Evolutionary conservation across 2,113 vertebrate genomes (phyloP), one percentile per base, ranked within the genome.

Genomic region (Tringa solitaria): DNA sequence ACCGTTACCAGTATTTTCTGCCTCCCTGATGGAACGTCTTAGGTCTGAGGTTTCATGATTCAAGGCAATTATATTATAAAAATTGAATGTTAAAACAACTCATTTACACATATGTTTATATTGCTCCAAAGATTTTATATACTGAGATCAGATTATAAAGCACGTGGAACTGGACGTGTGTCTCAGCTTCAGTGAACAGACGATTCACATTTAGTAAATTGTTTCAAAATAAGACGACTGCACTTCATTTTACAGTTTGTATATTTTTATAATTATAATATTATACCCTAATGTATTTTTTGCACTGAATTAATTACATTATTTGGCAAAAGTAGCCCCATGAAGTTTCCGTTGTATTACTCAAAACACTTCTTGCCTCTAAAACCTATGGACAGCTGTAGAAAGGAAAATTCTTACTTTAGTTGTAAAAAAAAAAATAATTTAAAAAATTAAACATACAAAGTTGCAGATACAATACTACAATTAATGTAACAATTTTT

Each of bases 11-110:
- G 53, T 22, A 90, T 89, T 96, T 96, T 96, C 87, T 94, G 90
- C 89, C 89, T 79, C 85, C 89, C 95, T 82, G 69, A 78, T 0
- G 39, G 84, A 96, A 89, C 68, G 82, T 85, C 84, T 95, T 83
- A 50, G 60, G 69, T 85, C 73, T 96, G 91, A 96, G 79, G 84
- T 95, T 93, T 96, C 46, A 93, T 77, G 92, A 95, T 95, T 97
- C 81, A 91, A 92, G 68, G 43, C 41, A 87, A 70, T 93, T 88
- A 14, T 69, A 84, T 65, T 53, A 89, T 28, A 93, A 96, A 93
- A 95, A 93, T 3, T 90, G 68, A 91, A 95, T 23, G 51, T 78
- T 94, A 85, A 83, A 90, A 94, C 61, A 97, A 95, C 79, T 89
- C 24, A 87, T 95, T 95, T 92, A 95, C 89, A 95, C 65, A 13